A percentile compares a stretch with the other conserved stretches of the same genome.
Evolutionary conservation across 2,113 vertebrate genomes (phyloP).

Genomic region (Poecile atricapillus): DNA sequence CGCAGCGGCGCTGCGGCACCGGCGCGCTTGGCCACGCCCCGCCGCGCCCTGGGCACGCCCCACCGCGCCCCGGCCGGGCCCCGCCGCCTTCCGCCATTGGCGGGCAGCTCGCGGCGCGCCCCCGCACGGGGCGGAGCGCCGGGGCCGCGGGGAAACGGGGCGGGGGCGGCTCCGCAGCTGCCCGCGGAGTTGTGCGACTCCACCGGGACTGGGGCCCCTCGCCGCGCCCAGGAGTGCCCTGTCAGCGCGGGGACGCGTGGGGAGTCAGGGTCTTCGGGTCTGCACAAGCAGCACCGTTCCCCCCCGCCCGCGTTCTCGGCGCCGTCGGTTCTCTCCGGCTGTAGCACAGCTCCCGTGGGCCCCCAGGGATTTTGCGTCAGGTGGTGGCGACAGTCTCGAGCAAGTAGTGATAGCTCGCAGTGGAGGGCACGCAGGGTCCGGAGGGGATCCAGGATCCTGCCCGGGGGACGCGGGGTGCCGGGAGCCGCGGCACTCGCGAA

Average conservation of each 20-base stretch:
- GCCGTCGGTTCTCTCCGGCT: neutral
- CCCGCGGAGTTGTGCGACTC: neutral
- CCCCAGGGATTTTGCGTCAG: neutral
- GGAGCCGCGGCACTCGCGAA: neutral
- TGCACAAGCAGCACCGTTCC: neutral
- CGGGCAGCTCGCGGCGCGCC: neutral
- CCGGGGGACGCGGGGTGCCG: neutral
- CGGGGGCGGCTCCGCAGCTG: too few species aligned
- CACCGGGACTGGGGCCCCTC: fast-evolving
- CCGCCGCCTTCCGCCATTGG: neutral
- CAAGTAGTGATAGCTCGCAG: neutral
- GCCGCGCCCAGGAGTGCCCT: neutral
- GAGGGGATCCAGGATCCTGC: neutral
- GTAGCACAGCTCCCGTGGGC: neutral
- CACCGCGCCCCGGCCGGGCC: too few species aligned
- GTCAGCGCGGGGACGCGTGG: neutral
- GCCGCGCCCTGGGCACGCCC: neutral
- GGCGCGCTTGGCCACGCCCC: neutral
- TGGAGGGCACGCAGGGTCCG: neutral
- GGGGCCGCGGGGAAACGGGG: neutral
- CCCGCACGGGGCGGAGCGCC: neutral
- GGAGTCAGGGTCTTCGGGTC: too few species aligned
- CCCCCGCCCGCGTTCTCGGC: too few species aligned
- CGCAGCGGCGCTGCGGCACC: neutral
- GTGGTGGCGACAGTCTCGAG: neutral